These are phyloP conservation scores for Taphrorychus bicolor DNA, from an alignment of 2,888 invertebrate genomes.

Conservation along the genomic window DNA sequence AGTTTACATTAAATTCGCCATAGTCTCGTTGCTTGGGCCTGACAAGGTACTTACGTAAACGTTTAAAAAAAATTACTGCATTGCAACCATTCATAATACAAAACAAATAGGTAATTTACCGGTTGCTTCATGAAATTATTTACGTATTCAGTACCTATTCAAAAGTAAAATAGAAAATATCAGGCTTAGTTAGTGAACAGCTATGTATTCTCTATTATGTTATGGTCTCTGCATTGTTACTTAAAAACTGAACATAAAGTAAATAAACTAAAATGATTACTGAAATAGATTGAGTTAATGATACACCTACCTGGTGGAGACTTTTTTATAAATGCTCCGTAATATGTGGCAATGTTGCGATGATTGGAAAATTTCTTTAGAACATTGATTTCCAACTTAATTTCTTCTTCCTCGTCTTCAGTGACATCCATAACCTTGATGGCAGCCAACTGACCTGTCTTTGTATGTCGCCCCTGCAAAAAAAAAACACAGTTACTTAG, in stretches of 20 bases:
- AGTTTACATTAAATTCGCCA: not conserved
- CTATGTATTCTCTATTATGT: no score
- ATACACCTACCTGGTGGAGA: conserved; percentile 73
- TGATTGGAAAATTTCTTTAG: conserved; percentile 99
- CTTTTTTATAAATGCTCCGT: conserved; percentile 99
- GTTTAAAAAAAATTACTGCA: not conserved
- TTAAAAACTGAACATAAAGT: not conserved
- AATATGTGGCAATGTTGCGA: conserved; percentile 99
- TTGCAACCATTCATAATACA: no score
- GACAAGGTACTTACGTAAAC: no score
- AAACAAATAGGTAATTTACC: no score
- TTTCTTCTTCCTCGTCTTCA: conserved; percentile 99
- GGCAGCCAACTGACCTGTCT: conserved; percentile 99
- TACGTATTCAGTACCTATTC: no score
- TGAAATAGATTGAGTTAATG: no score
- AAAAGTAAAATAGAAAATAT: no score
- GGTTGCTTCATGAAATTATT: no score
- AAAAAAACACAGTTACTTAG: conserved; percentile 37
- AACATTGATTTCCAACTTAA: conserved; percentile 99
- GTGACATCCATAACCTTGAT: conserved; percentile 99
- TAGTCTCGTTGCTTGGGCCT: not conserved
- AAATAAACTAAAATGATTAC: not conserved
- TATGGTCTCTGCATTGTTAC: no score
- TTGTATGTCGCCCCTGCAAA: conserved; percentile 94
- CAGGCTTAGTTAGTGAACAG: no score